These are phyloP conservation scores for Anthopleura sola DNA, from an alignment of 64 coral and sea anemone genomes.

Conservation along the genomic window DNA sequence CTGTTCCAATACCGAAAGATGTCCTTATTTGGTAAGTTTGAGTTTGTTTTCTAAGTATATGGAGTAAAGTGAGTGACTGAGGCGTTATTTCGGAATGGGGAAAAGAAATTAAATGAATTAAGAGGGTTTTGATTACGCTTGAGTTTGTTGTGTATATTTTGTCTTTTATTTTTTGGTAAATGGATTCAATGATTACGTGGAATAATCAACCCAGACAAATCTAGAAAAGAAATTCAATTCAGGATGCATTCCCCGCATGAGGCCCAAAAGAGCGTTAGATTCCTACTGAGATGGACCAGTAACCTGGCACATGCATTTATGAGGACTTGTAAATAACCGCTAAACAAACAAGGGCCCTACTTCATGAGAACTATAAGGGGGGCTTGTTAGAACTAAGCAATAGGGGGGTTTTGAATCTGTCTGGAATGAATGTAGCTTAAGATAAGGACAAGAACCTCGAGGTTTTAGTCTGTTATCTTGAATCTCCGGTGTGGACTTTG, in stretches of 20 bases:
- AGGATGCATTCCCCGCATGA: background rate
- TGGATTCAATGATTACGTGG: background rate
- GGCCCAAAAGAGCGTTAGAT: background rate
- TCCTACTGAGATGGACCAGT: background rate
- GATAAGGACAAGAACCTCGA: background rate
- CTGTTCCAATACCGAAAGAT: background rate
- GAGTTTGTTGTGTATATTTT: background rate
- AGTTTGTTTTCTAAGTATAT: background rate
- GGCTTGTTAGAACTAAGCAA: background rate
- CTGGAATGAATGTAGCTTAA: background rate
- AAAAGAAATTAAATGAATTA: background rate
- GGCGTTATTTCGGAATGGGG: background rate
- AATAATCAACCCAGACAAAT: background rate
- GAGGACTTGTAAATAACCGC: background rate
- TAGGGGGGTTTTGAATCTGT: background rate
- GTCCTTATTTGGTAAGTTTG: conserved; percentile 6
- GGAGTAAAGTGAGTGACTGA: background rate
- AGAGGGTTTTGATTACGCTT: background rate
- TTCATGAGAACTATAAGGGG: background rate
- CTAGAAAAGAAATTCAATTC: background rate
- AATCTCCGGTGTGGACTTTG: background rate
- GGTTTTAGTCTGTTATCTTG: background rate
- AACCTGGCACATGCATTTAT: background rate
- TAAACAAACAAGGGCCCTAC: background rate
- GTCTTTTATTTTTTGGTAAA: background rate